A percentile compares a stretch with the other conserved stretches of the same genome.
Evolutionary conservation across 2,113 vertebrate species (phyloP).

Genomic region (Pitta sordida): DNA sequence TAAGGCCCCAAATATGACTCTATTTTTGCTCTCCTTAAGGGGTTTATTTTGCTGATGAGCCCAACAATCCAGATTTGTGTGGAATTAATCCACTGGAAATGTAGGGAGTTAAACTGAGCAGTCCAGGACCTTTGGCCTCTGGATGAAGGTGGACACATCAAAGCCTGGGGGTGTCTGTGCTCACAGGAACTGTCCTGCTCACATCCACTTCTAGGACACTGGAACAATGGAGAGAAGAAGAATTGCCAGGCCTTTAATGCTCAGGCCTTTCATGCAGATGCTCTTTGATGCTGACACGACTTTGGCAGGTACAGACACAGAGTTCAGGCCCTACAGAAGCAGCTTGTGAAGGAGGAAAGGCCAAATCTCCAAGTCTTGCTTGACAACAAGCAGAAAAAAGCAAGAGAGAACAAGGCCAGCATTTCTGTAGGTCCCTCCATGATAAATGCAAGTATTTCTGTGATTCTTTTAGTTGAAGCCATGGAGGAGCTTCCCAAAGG

Average conservation of each 20-base stretch:
- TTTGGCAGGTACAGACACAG: not conserved
- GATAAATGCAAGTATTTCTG: not conserved
- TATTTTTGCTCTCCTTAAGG: not conserved
- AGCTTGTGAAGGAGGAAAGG: not conserved
- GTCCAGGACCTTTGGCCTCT: not conserved
- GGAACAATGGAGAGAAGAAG: slow-evolving; percentile 25
- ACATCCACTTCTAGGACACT: slow-evolving; percentile 12
- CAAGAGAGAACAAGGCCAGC: not conserved
- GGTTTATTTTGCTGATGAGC: not conserved
- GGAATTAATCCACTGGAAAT: not conserved
- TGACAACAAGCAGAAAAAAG: not conserved
- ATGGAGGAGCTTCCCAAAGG: not conserved
- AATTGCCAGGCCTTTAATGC: slow-evolving; percentile 1
- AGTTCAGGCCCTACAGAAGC: not conserved
- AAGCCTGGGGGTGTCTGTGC: not conserved
- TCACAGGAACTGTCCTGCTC: not conserved
- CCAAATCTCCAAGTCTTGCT: not conserved
- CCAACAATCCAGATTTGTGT: not conserved
- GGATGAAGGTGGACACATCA: not conserved
- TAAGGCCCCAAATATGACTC: not conserved
- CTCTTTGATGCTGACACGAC: not conserved
- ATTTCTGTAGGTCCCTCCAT: not conserved
- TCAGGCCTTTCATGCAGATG: not conserved
- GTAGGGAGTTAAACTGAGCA: not conserved
- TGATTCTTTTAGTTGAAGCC: not conserved